These are phyloP conservation scores for Eurosta solidaginis DNA, from an alignment of 1,140 invertebrate genomes.

Conservation along the genomic window DNA sequence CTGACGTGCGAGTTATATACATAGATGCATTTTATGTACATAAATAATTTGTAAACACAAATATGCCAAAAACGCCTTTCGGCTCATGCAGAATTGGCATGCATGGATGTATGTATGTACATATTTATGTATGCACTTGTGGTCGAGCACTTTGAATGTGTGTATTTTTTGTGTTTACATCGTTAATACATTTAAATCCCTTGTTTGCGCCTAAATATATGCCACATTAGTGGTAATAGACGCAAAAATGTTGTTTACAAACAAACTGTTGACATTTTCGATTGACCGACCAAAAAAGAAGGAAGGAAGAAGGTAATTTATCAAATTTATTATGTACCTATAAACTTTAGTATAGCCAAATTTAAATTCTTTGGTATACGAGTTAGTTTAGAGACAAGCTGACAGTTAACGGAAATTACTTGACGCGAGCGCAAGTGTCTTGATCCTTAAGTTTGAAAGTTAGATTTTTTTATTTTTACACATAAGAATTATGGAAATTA, in stretches of 20 bases:
- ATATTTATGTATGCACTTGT: background rate
- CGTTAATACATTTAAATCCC: constrained; percentile 16
- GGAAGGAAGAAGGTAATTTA: no score
- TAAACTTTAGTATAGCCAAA: background rate
- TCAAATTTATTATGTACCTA: background rate
- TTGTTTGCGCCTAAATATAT: constrained; percentile 23
- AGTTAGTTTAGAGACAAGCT: background rate
- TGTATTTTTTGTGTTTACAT: constrained; percentile 1
- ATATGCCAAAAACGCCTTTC: no score
- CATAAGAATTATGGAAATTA: constrained; percentile 47
- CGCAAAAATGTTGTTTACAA: background rate
- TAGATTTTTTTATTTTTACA: no score
- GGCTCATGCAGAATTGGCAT: no score
- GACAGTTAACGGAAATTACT: background rate
- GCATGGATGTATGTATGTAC: background rate
- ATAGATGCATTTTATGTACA: no score
- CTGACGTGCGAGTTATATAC: no score
- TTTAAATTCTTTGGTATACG: background rate
- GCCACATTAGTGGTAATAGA: background rate
- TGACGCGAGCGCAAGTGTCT: background rate
- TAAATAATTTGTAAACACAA: no score
- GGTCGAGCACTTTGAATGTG: background rate
- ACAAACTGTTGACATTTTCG: background rate
- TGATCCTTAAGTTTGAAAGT: no score
- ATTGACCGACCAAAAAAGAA: no score